Conservation (phyloP, 2,113 vertebrate genomes). For the Microcebus jonahi region DNA sequence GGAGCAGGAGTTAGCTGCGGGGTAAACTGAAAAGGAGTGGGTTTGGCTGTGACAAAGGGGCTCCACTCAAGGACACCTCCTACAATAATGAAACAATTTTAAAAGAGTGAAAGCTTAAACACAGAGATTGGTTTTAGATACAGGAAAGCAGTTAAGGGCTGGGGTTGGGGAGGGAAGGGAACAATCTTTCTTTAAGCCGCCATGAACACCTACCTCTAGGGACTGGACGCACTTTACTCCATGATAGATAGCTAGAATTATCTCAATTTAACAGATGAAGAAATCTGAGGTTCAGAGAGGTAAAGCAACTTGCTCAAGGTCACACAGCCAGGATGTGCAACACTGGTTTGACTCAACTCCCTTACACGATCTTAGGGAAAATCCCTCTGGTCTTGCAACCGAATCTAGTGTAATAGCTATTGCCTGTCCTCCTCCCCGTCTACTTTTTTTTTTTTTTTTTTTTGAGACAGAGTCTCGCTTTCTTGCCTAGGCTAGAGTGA, state of each 20-base stretch:
- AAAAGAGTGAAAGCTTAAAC: background rate
- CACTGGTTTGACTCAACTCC: background rate
- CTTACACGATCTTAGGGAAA: background rate
- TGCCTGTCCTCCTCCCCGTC: background rate
- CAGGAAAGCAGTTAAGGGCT: background rate
- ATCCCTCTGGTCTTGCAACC: background rate
- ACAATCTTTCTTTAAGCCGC: background rate
- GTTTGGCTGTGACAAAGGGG: background rate
- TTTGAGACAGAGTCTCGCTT: too few species aligned
- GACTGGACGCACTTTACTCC: background rate
- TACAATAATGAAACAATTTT: background rate
- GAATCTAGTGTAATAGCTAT: background rate
- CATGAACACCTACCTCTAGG: background rate
- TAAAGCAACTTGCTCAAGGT: background rate
- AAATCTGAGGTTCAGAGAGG: conserved; percentile 10
- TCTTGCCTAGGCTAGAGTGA: too few species aligned
- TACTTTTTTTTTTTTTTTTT: background rate
- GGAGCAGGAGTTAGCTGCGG: background rate
- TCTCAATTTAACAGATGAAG: background rate
- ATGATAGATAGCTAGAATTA: background rate
- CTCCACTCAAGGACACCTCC: background rate
- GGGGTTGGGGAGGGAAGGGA: background rate
- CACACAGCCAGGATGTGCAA: background rate
- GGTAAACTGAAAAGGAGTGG: background rate
- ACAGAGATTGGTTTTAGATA: background rate